Base-by-base conservation (phyloP, 2,888 invertebrate genomes). In the Eilema sororculum region DNA sequence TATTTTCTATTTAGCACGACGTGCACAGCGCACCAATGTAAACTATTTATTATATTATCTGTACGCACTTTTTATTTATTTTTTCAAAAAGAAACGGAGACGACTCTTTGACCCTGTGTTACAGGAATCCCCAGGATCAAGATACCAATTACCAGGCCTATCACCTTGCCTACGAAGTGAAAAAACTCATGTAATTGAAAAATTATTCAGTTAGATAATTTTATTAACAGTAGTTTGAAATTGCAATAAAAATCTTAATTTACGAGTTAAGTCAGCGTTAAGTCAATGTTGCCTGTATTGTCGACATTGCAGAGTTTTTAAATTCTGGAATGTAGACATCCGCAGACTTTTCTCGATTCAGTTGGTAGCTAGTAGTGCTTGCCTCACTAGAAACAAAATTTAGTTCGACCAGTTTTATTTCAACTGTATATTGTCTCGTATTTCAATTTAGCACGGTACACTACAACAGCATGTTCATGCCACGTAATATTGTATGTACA, bases 131-230 rank as follows among this genome's bases (percentile, higher is more conserved):
- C 94, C 96, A 95, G 92, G 97, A 97, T 92, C 98, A 98, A 97
- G 98, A 98, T 96, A 97, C 97, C 96, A 97, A 98, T 96, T 98
- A 98, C 97, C 98, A 98, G 96, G 98, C 98, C 97, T 98, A 98
- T 97, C 99, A 99, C 97, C 98, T 99, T 96, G 99, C 99, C 97
- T 99, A 99, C 97, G 99, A 99, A 98, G 99, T 99, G 97, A 99
- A 99, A 98, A 99, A 99, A 97, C 98, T 99, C 97, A 99, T 99
- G 99, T 99, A 99, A 97, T 98, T 91, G 87, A 88, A 88, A 83
- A 90, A 88, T 88, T 92, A 82, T 82, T 92, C 92, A 91, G 92
- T 91, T 94, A 94, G 93, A 91, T 89, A 81, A 86, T 89, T 88
- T 85, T 82, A 77, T 76, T 84, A 84, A 87, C 79, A 80, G 90